A percentile compares a stretch with the other conserved stretches of the same genome.
Conservation (phyloP, 2,113 vertebrate species). For the Podiceps cristatus region DNA sequence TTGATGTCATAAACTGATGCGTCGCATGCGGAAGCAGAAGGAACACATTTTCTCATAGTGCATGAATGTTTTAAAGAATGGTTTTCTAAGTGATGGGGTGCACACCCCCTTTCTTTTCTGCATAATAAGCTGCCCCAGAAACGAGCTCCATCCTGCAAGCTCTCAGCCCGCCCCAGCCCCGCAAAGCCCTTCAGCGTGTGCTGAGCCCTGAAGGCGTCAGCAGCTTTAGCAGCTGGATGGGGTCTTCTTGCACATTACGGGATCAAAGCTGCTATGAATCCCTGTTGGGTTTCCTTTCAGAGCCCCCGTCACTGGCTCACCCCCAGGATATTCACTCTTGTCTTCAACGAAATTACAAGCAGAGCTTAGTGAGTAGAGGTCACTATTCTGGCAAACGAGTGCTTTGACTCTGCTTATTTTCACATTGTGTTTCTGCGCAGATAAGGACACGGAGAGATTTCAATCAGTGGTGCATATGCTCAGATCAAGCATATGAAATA, state of each 20-base stretch:
- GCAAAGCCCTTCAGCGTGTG: background rate
- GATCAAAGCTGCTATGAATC: background rate
- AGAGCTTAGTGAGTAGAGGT: background rate
- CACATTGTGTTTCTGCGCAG: background rate
- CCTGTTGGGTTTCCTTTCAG: background rate
- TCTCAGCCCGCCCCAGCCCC: background rate
- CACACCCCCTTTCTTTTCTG: background rate
- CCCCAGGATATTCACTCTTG: background rate
- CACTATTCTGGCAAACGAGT: background rate
- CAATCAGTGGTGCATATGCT: background rate
- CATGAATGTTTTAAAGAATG: background rate
- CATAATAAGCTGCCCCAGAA: background rate
- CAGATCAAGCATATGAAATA: background rate
- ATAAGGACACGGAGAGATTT: background rate
- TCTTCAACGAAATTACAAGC: background rate
- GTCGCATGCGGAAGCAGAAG: background rate
- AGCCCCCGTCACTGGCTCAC: background rate
- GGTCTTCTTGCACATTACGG: accelerated
- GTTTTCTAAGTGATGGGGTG: background rate
- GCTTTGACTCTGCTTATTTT: background rate
- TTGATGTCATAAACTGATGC: background rate
- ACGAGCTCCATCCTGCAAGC: background rate
- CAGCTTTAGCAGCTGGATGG: background rate
- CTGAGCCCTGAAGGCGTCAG: background rate
- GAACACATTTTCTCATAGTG: background rate